Base-by-base conservation (phyloP, 2,113 vertebrate genomes). In the Tangachromis dhanisi region DNA sequence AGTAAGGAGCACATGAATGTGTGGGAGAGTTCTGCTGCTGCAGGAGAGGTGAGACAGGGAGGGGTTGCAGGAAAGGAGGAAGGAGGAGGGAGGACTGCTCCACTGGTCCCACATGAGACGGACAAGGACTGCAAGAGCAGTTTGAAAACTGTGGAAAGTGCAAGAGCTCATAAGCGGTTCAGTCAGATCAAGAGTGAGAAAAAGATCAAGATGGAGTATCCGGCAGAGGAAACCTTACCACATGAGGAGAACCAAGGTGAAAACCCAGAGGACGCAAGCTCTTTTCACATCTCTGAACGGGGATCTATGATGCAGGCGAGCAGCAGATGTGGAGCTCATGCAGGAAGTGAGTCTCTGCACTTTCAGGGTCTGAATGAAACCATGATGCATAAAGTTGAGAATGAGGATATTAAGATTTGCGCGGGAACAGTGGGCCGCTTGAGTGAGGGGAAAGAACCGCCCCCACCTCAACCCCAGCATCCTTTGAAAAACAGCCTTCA, bases 41-140 rank as follows among this genome's bases (percentile, higher is more conserved):
- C 87, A 78, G 80, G 81, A 90, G 93, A 95, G 91, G 90, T 94
- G 90, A 93, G 87, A 85, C 93, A 92, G 89, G 94, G 94, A 96
- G 95, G 94, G 84, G 92, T 90, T 86, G 91, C 91, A 92, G 91
- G 84, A 87, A 87, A 85, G 83, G 84, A 88, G 80, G 90, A 85
- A 92, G 91, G 86, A 61, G 90, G 86, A 92, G 94, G 94, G 93
- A 91, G 91, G 73, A 84, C 88, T 14, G 63, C 59, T 93, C 59
- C 31, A 19, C 82, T 89, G 89, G 90, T 84, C 93, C 80, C 86
- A 89, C 93, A 88, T 86, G 89, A 95, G 88, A 88, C 86, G 3
- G 89, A 90, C 86, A 55, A 92, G 89, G 92, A 92, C 81, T 91
- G 17, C 86, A 85, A 90, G 82, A 93, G 86, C 57, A 42, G 86